Percentiles rank a stretch among this genome's conserved stretches.
phyloP scores from a whole-genome alignment of 37 sponge, comb jelly and placozoan genomes.

The Beroe forskalii region DNA sequence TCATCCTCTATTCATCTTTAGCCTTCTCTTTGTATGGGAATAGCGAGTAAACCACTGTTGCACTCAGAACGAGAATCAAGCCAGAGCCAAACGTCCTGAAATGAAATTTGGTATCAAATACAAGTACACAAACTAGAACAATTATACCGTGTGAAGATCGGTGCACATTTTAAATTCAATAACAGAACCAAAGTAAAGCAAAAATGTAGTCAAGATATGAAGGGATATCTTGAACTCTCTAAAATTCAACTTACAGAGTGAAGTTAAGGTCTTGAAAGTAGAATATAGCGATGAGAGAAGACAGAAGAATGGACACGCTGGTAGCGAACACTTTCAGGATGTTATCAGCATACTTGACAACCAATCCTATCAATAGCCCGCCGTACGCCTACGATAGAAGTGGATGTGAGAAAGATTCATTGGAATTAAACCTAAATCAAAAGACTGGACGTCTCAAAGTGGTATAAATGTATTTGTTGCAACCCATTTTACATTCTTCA shows the following conservation, averaged over 20 bases:
- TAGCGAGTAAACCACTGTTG: neutral
- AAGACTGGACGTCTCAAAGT: too few relatives aligned
- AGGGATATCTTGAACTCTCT: neutral
- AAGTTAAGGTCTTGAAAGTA: slow-evolving; percentile 79
- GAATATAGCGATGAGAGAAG: slow-evolving; percentile 81
- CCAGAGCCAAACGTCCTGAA: slow-evolving; percentile 55
- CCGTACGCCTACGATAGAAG: slow-evolving; percentile 78
- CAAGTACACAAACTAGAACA: too few relatives aligned
- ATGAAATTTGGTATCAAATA: too few relatives aligned
- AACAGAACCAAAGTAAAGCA: too few relatives aligned
- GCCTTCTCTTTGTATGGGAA: slow-evolving; percentile 33
- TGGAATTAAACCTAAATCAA: too few relatives aligned
- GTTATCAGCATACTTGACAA: slow-evolving; percentile 98
- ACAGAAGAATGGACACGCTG: slow-evolving; percentile 85
- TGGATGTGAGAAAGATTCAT: neutral
- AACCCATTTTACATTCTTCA: too few relatives aligned
- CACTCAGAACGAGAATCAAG: neutral
- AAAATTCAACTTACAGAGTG: slow-evolving; percentile 52
- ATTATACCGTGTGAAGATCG: too few relatives aligned
- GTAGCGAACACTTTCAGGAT: slow-evolving; percentile 98
- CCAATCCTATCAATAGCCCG: slow-evolving; percentile 84
- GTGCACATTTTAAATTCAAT: too few relatives aligned
- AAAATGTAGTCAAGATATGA: too few relatives aligned
- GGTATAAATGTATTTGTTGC: too few relatives aligned
- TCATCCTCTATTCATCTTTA: slow-evolving; percentile 3